Percentiles rank a stretch among this genome's conserved stretches.
Evolutionary conservation across 92 coral and sea anemone species (phyloP).

Genomic region (Actinostola sp.): DNA sequence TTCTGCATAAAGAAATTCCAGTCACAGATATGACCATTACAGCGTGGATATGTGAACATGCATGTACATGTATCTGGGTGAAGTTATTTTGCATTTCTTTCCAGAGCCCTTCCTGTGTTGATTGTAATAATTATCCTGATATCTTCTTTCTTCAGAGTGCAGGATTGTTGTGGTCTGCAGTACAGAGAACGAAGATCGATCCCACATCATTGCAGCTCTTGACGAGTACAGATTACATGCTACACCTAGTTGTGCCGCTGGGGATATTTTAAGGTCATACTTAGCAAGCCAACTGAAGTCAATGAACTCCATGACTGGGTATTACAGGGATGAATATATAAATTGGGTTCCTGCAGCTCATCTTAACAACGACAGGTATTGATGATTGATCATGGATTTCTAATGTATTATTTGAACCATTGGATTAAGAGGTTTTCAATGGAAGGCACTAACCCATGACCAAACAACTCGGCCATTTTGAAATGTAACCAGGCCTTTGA

Average conservation of each 20-base stretch:
- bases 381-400: not conserved
- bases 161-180: conserved; percentile 77
- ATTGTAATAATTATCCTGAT: too few relatives aligned
- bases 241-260: conserved; percentile 64
- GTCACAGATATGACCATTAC: too few relatives aligned
- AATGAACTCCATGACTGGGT: conserved; percentile 42
- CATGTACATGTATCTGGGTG: too few relatives aligned
- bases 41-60: too few relatives aligned
- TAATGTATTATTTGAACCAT: too few relatives aligned
- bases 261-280: conserved; percentile 40
- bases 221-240: conserved; percentile 70
- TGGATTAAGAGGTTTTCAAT: too few relatives aligned
- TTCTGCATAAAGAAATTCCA: too few relatives aligned
- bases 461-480: too few relatives aligned
- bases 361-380: conserved; percentile 61
- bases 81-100: too few relatives aligned
- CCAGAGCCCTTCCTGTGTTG: too few relatives aligned
- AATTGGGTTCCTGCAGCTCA: conserved; percentile 69
- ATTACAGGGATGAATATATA: conserved; percentile 42
- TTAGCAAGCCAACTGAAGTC: conserved; percentile 44
- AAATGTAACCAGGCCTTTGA: too few relatives aligned
- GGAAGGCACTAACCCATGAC: too few relatives aligned
- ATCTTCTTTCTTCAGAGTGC: conserved; percentile 47
- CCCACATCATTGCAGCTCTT: conserved; percentile 74
- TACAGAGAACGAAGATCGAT: conserved; percentile 80